These are phyloP conservation scores for Andrena marginata DNA, from an alignment of 2,888 invertebrate genomes.

Conservation along the genomic window DNA sequence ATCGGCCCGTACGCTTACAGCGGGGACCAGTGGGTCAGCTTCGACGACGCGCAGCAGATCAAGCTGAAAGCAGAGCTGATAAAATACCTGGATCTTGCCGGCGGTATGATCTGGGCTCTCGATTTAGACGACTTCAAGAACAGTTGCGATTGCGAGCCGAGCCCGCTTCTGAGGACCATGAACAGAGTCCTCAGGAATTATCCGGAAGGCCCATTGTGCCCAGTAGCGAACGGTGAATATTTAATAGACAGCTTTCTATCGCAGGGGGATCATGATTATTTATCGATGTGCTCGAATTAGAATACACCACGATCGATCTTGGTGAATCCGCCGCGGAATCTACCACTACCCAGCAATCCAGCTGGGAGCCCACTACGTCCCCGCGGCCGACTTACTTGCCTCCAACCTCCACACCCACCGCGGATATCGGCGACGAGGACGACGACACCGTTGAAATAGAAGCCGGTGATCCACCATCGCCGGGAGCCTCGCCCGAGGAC, in stretches of 20 bases:
- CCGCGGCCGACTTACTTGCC: slow-evolving; percentile 60
- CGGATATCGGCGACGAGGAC: slow-evolving; percentile 75
- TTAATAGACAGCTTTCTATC: neutral
- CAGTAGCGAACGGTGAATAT: slow-evolving; percentile 82
- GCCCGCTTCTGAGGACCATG: slow-evolving; percentile 92
- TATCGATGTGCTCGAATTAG: slow-evolving; percentile 4
- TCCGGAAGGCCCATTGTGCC: slow-evolving; percentile 88
- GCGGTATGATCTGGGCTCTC: slow-evolving; percentile 96
- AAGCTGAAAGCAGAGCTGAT: slow-evolving; percentile 94
- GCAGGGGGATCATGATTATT: no score
- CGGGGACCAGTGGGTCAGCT: slow-evolving; percentile 96
- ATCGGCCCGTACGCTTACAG: slow-evolving; percentile 95
- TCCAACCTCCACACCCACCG: slow-evolving; percentile 52
- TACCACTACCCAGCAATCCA: slow-evolving; percentile 39
- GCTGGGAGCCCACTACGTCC: slow-evolving; percentile 56
- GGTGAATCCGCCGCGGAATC: slow-evolving; percentile 15
- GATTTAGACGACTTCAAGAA: slow-evolving; percentile 95
- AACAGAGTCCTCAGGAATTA: slow-evolving; percentile 92
- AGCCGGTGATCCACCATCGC: slow-evolving; percentile 68
- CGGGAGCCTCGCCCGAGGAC: slow-evolving; percentile 80
- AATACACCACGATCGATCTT: slow-evolving; percentile 41
- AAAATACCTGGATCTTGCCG: slow-evolving; percentile 92
- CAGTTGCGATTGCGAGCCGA: slow-evolving; percentile 92
- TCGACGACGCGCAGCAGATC: slow-evolving; percentile 94
- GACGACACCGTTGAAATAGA: slow-evolving; percentile 74